Conservation (phyloP, 2,113 vertebrate species). For the Cololabis saira region DNA sequence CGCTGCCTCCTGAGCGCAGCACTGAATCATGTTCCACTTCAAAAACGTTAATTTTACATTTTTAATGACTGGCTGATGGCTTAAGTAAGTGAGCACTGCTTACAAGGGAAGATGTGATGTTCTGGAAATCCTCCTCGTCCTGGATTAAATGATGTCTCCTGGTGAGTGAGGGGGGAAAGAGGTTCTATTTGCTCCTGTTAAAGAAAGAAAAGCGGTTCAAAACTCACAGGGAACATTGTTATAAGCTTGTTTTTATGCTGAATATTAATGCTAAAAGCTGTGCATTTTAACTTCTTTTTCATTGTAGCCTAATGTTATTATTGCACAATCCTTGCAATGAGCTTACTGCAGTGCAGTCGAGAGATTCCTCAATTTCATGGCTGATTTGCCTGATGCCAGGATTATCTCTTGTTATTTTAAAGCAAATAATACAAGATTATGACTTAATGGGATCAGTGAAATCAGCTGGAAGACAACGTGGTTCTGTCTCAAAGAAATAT, state of each 20-base stretch:
- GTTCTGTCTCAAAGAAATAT: constrained; percentile 48
- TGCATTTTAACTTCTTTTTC: background rate
- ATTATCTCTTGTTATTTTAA: constrained; percentile 79
- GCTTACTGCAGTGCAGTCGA: constrained; percentile 28
- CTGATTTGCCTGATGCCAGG: constrained; percentile 61
- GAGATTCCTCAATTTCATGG: constrained; percentile 65
- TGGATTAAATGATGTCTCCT: constrained; percentile 26
- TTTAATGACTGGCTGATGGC: constrained; percentile 75
- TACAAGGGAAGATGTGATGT: constrained; percentile 52
- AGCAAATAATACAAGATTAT: constrained; percentile 74
- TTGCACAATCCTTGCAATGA: constrained; percentile 7
- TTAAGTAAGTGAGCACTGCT: constrained; percentile 66
- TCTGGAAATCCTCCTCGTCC: constrained; percentile 39
- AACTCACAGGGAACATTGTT: background rate
- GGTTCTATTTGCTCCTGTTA: background rate
- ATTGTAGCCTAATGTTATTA: no score
- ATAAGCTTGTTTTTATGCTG: background rate
- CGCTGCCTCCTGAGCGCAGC: constrained; percentile 77
- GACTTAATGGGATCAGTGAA: constrained; percentile 76
- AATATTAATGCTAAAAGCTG: background rate
- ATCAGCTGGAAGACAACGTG: constrained; percentile 64
- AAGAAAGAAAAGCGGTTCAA: background rate
- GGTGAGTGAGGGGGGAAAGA: background rate
- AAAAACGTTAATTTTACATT: constrained; percentile 81
- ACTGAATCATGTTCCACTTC: constrained; percentile 76